Percentiles rank a stretch among this genome's conserved stretches.
Conservation (phyloP, 2,888 invertebrate genomes). For the Lycocerus yunnanus region DNA sequence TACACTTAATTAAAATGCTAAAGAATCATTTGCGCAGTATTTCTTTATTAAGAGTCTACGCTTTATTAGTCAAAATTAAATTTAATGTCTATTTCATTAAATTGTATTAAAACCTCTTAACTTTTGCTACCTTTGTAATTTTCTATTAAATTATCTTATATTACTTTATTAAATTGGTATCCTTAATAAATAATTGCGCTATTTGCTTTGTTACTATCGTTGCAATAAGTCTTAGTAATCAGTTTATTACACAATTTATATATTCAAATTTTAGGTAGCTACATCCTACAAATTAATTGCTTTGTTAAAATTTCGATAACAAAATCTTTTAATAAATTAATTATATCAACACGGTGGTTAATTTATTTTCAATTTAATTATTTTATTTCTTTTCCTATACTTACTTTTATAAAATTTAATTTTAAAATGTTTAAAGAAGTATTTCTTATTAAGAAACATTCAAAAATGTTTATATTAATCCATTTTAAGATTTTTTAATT, state of each 20-base stretch:
- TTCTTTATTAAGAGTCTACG: conserved; percentile 24
- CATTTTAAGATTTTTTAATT: too few relatives aligned
- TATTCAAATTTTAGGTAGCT: not conserved
- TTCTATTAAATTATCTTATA: not conserved
- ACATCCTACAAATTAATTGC: not conserved
- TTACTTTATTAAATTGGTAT: not conserved
- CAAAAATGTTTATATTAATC: too few relatives aligned
- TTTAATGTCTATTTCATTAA: conserved; percentile 24
- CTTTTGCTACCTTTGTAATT: not conserved
- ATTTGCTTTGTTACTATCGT: not conserved
- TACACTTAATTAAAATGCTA: conserved; percentile 20
- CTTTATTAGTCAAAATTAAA: conserved; percentile 29
- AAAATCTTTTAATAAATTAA: not conserved
- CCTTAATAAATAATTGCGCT: not conserved
- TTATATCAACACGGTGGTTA: not conserved
- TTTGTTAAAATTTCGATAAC: not conserved
- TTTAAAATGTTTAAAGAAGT: too few relatives aligned
- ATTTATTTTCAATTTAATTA: too few relatives aligned
- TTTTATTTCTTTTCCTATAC: too few relatives aligned
- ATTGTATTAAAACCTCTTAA: conserved; percentile 19
- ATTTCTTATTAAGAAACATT: too few relatives aligned
- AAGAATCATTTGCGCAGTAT: conserved; percentile 22
- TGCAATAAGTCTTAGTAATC: not conserved
- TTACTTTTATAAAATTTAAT: too few relatives aligned
- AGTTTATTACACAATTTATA: not conserved